Conservation (phyloP, 1,140 invertebrate species). For the Calephelis virginiensis region DNA sequence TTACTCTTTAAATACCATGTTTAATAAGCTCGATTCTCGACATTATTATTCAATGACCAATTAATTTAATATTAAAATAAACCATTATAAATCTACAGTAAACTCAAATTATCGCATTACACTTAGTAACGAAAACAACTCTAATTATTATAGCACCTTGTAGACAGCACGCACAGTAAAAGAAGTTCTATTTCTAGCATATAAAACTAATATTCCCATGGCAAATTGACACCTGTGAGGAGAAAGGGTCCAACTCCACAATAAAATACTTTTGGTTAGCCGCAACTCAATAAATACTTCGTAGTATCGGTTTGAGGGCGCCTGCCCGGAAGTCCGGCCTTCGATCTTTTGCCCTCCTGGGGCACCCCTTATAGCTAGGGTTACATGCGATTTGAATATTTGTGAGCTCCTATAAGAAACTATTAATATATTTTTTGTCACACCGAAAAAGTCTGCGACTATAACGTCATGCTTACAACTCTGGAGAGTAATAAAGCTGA, state of each 20-base stretch:
- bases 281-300: constrained; percentile 76
- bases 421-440: constrained; percentile 5
- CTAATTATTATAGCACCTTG: constrained; percentile 42
- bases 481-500: too few species aligned
- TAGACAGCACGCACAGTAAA: constrained; percentile 11
- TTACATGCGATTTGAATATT: constrained; percentile 45
- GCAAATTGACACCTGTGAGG: constrained; percentile 3
- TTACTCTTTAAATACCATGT: too few species aligned
- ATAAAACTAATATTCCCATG: constrained; percentile 24
- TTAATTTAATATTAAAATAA: constrained; percentile 2
- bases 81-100: background rate
- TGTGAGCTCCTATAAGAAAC: constrained; percentile 17
- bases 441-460: too few species aligned
- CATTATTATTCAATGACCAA: background rate
- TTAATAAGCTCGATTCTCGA: background rate
- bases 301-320: constrained; percentile 68
- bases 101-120: constrained; percentile 35
- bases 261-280: constrained; percentile 72
- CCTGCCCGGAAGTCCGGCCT: constrained; percentile 62
- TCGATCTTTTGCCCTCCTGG: constrained; percentile 60
- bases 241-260: constrained; percentile 62
- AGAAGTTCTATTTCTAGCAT: background rate
- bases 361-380: constrained; percentile 32
- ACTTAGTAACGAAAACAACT: constrained; percentile 42
- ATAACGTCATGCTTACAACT: too few species aligned